Conservation (phyloP, 2,113 vertebrate species). For the Gobius niger region DNA sequence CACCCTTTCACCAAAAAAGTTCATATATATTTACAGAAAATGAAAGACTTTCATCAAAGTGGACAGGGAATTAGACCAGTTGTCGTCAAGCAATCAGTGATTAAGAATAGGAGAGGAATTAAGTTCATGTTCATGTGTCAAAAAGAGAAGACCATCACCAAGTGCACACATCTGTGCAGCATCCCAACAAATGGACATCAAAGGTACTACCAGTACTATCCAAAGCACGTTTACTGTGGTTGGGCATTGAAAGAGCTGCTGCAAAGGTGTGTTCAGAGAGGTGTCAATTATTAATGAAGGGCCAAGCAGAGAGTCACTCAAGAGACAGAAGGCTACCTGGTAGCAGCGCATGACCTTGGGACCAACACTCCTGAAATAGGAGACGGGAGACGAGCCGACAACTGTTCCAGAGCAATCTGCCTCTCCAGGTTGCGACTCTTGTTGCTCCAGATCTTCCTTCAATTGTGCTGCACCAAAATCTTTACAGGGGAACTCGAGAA, state of each 20-base stretch:
- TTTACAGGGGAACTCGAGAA: constrained; percentile 11
- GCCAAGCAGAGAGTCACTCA: constrained; percentile 45
- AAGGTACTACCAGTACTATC: not conserved
- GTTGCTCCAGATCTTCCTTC: constrained; percentile 26
- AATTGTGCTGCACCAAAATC: constrained; percentile 39
- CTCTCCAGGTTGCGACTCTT: constrained; percentile 24
- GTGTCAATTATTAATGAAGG: constrained; percentile 26
- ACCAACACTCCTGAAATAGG: constrained; percentile 60
- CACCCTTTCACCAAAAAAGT: constrained; percentile 24
- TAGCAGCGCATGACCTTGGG: constrained; percentile 67
- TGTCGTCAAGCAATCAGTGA: constrained; percentile 10
- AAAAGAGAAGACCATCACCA: constrained; percentile 52
- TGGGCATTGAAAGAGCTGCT: constrained; percentile 27
- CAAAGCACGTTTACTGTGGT: not conserved
- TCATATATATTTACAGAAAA: constrained; percentile 7
- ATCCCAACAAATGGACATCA: not conserved
- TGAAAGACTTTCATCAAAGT: constrained; percentile 9
- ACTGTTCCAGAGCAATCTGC: constrained; percentile 29
- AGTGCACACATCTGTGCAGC: constrained; percentile 54
- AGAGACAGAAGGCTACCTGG: constrained; percentile 65
- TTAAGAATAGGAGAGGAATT: constrained; percentile 29
- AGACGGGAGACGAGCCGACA: constrained; percentile 53
- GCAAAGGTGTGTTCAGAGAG: constrained; percentile 52
- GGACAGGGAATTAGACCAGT: constrained; percentile 3
- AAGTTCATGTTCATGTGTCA: constrained; percentile 7